These are phyloP conservation scores for Crepidodera aurea DNA, from an alignment of 2,888 invertebrate species.

Conservation along the genomic window DNA sequence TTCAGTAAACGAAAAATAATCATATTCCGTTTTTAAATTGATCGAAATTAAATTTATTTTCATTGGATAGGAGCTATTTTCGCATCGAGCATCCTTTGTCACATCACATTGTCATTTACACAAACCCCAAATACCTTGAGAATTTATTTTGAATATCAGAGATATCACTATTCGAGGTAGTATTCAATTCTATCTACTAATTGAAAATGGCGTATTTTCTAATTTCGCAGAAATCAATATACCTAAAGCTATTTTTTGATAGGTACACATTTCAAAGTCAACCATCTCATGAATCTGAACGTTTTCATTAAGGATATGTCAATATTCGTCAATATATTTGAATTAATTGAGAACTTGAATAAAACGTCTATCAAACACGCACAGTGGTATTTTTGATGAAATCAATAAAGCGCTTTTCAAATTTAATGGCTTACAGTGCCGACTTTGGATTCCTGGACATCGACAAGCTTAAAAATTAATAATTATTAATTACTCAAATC, in stretches of 20 bases:
- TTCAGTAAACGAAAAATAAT: too few species aligned
- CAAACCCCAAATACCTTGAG: neutral
- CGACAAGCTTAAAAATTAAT: neutral
- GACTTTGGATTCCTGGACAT: neutral
- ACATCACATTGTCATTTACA: neutral
- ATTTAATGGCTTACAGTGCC: neutral
- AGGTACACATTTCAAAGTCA: constrained; percentile 7
- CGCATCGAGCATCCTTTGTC: neutral
- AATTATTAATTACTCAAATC: too few species aligned
- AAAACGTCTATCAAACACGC: constrained; percentile 12
- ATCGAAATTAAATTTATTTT: neutral
- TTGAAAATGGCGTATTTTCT: constrained; percentile 7
- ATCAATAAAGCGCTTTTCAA: neutral
- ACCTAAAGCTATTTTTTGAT: neutral
- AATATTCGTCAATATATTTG: constrained; percentile 11
- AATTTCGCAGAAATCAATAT: neutral
- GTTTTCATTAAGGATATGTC: constrained; percentile 13
- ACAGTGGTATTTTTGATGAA: constrained; percentile 7
- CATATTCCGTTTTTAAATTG: neutral
- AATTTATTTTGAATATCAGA: neutral
- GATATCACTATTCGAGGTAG: neutral
- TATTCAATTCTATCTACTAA: constrained; percentile 3
- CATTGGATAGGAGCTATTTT: neutral
- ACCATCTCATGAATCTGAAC: constrained; percentile 7
- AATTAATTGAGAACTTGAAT: constrained; percentile 14